These are phyloP conservation scores for Aphis craccivora DNA, from an alignment of 1,140 invertebrate species.

Conservation along the genomic window DNA sequence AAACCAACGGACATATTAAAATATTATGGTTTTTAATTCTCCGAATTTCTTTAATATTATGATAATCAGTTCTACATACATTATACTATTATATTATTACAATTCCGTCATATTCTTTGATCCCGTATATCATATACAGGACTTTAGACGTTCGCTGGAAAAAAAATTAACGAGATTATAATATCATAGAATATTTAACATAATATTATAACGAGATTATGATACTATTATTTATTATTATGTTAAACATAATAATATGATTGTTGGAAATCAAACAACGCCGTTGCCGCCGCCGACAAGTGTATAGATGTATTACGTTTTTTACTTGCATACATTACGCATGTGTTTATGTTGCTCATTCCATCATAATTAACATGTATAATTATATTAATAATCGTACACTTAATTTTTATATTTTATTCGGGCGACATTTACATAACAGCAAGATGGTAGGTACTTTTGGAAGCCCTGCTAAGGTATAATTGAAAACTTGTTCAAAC, in stretches of 20 bases:
- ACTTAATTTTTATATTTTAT: not conserved
- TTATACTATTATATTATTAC: not conserved
- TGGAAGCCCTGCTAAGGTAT: too few species aligned
- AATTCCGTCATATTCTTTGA: constrained; percentile 7
- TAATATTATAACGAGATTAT: not conserved
- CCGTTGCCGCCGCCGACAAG: not conserved
- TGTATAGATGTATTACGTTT: not conserved
- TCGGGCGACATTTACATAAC: not conserved
- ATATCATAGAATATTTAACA: not conserved
- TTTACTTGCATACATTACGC: not conserved
- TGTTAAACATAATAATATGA: not conserved
- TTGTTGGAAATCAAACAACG: not conserved
- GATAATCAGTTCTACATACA: not conserved
- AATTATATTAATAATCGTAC: not conserved
- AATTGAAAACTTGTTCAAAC: too few species aligned
- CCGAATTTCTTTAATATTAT: not conserved
- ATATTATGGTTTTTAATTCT: constrained; percentile 19
- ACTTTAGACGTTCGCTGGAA: not conserved
- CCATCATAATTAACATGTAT: not conserved
- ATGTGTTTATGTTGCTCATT: not conserved
- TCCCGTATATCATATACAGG: not conserved
- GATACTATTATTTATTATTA: not conserved
- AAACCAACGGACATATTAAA: not conserved
- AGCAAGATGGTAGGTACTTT: too few species aligned
- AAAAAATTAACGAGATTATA: not conserved